Base-by-base conservation (phyloP, 2,888 invertebrate genomes). In the Dorcus hopei region DNA sequence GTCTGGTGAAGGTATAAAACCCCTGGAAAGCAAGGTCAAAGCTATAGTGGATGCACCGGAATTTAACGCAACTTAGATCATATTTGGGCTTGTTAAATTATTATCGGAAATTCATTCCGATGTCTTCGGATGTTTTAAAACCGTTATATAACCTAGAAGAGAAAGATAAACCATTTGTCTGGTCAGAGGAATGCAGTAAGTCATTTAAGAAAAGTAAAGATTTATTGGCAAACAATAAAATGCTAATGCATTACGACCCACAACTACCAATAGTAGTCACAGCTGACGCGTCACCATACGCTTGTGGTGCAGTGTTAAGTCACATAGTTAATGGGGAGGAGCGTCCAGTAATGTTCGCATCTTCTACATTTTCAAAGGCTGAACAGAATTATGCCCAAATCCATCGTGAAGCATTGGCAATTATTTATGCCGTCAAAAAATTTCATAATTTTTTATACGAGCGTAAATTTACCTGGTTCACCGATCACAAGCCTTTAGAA, bases 371-470 rank as follows among this genome's bases (percentile, higher is more conserved):
- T 26, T 65, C 66, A 1, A 59, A 58, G 42, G 66, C 72, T 7
- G 74, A 76, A 61, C 67, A 70, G 53, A 72, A 70, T 48, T 74
- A 75, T 61, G 69, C 71, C 2, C 68, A 70, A 3, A 67, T 75
- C 1, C 19, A 51, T 19, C 26, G 65, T 39, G 74, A 75, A 61
- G 71, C 72, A 0, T 63, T 75, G 45, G 70, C 73, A 4, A 74
- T 75, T 58, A 71, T 67, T 59, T 75, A 69, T 68, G 70, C 67
- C 33, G 65, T 72, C 4, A 66, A 64, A 38, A 71, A 69, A 43
- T 75, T 74, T 61, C 68, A 73, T 61, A 72, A 75, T 54, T 77
- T 74, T 69, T 63, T 76, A 51, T 57, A 65, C 41, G 74, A 73
- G 7, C 7, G 26, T 33, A 33, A 33, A 33, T 33, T 33, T 33